Evolutionary conservation across 1,140 invertebrate species (phyloP).

Genomic region (Caerostris extrusa): DNA sequence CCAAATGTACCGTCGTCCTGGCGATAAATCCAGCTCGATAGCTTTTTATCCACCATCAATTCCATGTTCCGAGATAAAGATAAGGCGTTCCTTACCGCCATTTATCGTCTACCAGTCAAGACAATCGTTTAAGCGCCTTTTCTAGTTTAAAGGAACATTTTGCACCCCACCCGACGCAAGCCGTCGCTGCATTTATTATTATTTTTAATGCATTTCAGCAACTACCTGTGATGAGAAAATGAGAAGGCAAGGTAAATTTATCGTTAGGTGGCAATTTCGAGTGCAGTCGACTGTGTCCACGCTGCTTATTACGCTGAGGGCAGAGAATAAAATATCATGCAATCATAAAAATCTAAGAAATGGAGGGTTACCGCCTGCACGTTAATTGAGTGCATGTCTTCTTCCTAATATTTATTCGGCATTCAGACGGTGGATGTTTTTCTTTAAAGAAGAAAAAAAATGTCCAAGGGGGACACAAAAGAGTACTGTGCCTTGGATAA

Average conservation of each 20-base stretch:
- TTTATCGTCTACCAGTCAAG: constrained; percentile 46
- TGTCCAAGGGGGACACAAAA: no score
- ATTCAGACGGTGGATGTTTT: not conserved
- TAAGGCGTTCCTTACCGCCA: constrained; percentile 45
- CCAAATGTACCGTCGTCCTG: not conserved
- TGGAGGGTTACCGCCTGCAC: constrained; percentile 25
- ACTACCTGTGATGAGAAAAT: constrained; percentile 41
- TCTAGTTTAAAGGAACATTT: constrained; percentile 23
- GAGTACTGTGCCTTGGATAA: no score
- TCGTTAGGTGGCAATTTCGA: constrained; percentile 41
- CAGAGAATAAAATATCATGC: constrained; percentile 44
- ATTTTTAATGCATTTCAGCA: constrained; percentile 49
- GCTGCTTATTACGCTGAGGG: constrained; percentile 38
- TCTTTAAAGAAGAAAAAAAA: no score
- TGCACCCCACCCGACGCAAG: constrained; percentile 36
- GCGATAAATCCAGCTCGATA: constrained; percentile 1
- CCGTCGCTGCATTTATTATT: constrained; percentile 45
- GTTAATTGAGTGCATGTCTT: constrained; percentile 48
- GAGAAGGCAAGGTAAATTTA: constrained; percentile 31
- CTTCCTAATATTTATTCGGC: constrained; percentile 30
- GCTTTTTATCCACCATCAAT: constrained; percentile 21
- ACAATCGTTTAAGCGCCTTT: constrained; percentile 65
- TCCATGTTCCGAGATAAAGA: constrained; percentile 66
- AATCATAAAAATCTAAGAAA: constrained; percentile 41
- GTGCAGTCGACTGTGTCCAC: constrained; percentile 8